Evolutionary conservation across 2,797 vertebrate genomes (phyloP), one percentile per base, ranked within the genome.

Genomic region (Denticeps clupeoides): DNA sequence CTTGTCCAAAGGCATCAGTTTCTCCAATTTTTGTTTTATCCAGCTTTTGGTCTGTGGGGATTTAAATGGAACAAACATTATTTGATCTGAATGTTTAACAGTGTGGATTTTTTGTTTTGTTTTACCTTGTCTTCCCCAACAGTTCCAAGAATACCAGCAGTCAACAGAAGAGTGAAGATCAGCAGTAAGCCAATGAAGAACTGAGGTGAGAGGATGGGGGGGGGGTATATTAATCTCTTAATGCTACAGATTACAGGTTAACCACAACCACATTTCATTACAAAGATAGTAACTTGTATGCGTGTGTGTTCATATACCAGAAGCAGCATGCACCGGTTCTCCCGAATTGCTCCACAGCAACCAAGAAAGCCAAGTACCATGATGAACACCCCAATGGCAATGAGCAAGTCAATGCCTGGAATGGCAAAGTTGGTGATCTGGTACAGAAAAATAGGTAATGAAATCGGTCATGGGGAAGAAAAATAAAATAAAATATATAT

Each of bases 341-440:
- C 89, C 33, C 43, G 81, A 32, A 82, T 37, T 18, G 90, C 87
- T 1, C 91, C 90, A 0, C 87, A 92, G 67, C 87, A 95, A 1
- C 90, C 90, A 37, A 93, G 82, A 74, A 93, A 92, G 2, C 90
- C 87, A 1, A 93, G 72, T 7, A 90, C 7, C 85, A 90, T 89
- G 65, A 93, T 87, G 55, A 89, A 73, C 23, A 77, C 56, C 0
- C 87, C 89, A 2, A 82, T 69, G 59, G 84, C 85, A 32, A 92
- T 91, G 61, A 93, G 61, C 22, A 93, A 58, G 58, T 80, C 63
- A 2, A 76, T 9, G 3, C 62, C 70, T 0, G 77, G 72, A 0
- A 78, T 5, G 0, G 47, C 11, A 1, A 55, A 37, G 2, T 19
- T 2, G 0, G 60, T 62, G 26, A 79, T 37, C 79, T 81, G 57